Evolutionary conservation across 2,888 invertebrate genomes (phyloP).

Genomic region (Thecophora atra): DNA sequence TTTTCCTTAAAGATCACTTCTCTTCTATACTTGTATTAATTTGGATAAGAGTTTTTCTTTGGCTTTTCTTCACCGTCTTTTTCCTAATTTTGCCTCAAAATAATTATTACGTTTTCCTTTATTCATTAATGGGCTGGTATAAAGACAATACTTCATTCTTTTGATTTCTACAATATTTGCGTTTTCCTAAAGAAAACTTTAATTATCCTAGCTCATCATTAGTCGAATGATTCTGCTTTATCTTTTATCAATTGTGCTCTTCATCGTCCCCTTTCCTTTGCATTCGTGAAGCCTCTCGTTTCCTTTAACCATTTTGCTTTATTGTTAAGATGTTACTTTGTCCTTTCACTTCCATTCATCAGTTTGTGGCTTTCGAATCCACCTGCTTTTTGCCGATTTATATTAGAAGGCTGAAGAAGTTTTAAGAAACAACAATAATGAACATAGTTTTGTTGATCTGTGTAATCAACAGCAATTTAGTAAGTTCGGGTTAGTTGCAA

Average conservation of each 20-base stretch:
- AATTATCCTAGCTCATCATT: slow-evolving; percentile 24
- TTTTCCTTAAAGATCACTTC: too few species aligned
- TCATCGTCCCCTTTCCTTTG: not conserved
- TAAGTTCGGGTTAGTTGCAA: not conserved
- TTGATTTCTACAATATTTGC: not conserved
- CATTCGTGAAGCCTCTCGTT: not conserved
- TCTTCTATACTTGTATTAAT: not conserved
- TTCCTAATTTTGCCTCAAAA: not conserved
- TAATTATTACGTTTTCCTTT: slow-evolving; percentile 2
- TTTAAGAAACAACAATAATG: slow-evolving; percentile 9
- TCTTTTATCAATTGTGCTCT: not conserved
- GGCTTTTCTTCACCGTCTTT: not conserved
- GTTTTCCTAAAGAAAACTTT: slow-evolving; percentile 26
- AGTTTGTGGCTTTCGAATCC: slow-evolving; percentile 22
- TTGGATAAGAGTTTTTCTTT: not conserved
- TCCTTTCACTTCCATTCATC: not conserved
- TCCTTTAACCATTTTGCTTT: not conserved
- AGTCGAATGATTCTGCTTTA: too few species aligned
- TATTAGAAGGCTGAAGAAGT: not conserved
- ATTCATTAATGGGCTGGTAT: not conserved
- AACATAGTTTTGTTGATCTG: slow-evolving; percentile 28
- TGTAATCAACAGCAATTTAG: slow-evolving; percentile 28
- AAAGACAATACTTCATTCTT: not conserved
- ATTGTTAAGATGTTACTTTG: slow-evolving; percentile 28
- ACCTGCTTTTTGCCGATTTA: not conserved